phyloP scores from a whole-genome alignment of 1,140 invertebrate genomes.

The Trichoplusia ni region DNA sequence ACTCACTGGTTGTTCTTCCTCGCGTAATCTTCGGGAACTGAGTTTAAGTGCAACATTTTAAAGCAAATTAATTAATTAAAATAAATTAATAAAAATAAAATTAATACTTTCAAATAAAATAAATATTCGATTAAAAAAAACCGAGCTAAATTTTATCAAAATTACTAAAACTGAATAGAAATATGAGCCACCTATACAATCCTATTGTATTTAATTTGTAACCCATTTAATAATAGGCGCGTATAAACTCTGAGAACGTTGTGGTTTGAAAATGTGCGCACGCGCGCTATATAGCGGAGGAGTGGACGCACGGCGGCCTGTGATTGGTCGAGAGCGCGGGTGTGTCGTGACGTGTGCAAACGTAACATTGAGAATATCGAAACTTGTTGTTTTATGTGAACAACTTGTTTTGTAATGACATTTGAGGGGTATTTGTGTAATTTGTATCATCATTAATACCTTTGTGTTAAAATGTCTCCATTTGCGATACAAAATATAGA shows the following conservation, averaged over 20 bases:
- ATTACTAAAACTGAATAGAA: constrained; percentile 74
- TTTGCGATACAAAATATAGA: too few species aligned
- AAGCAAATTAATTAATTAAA: constrained; percentile 46
- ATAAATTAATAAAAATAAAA: constrained; percentile 3
- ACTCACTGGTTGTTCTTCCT: constrained; percentile 68
- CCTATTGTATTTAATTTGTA: constrained; percentile 66
- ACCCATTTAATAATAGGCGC: constrained; percentile 73
- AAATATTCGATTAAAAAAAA: constrained; percentile 33
- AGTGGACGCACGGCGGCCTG: constrained; percentile 47
- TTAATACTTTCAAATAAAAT: constrained; percentile 51
- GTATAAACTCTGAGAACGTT: constrained; percentile 43
- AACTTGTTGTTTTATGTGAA: constrained; percentile 19
- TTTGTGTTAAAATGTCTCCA: too few species aligned
- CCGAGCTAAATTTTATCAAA: constrained; percentile 61
- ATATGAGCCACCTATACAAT: constrained; percentile 73
- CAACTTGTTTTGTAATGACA: constrained; percentile 21
- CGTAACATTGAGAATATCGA: neutral
- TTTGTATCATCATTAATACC: too few species aligned
- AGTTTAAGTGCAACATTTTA: constrained; percentile 73
- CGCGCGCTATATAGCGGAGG: constrained; percentile 61
- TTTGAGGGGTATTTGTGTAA: neutral
- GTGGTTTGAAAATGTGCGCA: constrained; percentile 47
- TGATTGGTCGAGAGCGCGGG: constrained; percentile 67
- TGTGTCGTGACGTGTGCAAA: constrained; percentile 52
- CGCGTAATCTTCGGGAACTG: constrained; percentile 68